Conservation (phyloP, 1,140 invertebrate genomes). For the Diprion similis region DNA sequence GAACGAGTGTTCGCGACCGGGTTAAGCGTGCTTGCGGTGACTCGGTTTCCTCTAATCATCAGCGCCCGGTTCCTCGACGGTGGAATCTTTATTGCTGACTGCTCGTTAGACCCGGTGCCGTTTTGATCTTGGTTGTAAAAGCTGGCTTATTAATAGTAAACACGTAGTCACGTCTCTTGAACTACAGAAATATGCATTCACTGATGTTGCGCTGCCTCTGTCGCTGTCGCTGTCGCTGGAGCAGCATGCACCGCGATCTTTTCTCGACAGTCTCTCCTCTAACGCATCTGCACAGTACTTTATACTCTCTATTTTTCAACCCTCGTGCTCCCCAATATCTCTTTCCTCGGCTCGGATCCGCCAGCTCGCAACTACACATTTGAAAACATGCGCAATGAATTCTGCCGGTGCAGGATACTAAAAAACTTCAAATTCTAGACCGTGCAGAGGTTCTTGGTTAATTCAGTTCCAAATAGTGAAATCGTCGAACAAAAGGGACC, state of each 20-base stretch:
- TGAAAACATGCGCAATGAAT: too few relatives aligned
- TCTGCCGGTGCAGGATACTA: too few relatives aligned
- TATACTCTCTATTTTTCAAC: background rate
- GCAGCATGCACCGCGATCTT: too few relatives aligned
- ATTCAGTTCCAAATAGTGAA: too few relatives aligned
- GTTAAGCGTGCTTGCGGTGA: conserved; percentile 36
- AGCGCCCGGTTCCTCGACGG: conserved; percentile 18
- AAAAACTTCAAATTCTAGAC: too few relatives aligned
- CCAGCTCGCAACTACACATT: too few relatives aligned
- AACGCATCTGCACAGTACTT: too few relatives aligned
- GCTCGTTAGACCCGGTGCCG: conserved; percentile 42
- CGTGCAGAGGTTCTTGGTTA: too few relatives aligned
- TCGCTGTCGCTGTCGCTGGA: background rate
- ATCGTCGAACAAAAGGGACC: too few relatives aligned
- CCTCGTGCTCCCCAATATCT: background rate
- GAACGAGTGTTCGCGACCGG: conserved; percentile 45
- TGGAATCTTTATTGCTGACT: conserved; percentile 43
- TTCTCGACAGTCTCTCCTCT: too few relatives aligned
- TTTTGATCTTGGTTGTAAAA: conserved; percentile 36
- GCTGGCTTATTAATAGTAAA: conserved; percentile 42
- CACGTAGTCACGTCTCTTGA: conserved; percentile 2
- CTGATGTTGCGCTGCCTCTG: background rate
- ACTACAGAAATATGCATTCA: conserved; percentile 1
- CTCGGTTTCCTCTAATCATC: conserved; percentile 39
- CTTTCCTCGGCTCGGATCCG: background rate